Evolutionary conservation across 2,113 vertebrate genomes (phyloP).

Genomic region (Porphyrio hochstetteri): DNA sequence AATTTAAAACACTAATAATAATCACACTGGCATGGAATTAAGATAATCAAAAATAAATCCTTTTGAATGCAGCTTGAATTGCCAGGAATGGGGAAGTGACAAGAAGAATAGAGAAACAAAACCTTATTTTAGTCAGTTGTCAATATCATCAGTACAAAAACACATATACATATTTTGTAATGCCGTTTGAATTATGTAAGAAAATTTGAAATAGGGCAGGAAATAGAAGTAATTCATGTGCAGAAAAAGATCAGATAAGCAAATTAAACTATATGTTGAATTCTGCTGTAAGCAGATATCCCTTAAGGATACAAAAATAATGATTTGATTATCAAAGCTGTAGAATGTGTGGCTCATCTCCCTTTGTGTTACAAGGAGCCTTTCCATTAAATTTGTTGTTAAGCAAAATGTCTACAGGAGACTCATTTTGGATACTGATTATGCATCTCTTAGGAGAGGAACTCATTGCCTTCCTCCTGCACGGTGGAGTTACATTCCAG

Average conservation of each 20-base stretch:
- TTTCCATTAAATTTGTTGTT: constrained; percentile 62
- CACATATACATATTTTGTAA: neutral
- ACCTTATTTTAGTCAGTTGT: constrained; percentile 12
- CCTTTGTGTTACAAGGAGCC: constrained; percentile 47
- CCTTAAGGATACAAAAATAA: constrained; percentile 68
- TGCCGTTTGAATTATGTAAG: constrained; percentile 62
- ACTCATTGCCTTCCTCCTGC: neutral
- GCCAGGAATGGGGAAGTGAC: neutral
- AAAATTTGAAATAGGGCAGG: constrained; percentile 62
- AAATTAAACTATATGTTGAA: constrained; percentile 72
- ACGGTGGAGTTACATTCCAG: neutral
- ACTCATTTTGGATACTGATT: constrained; percentile 43
- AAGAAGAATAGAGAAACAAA: constrained; percentile 27
- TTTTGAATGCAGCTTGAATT: constrained; percentile 37
- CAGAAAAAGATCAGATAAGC: constrained; percentile 64
- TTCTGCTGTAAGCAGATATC: constrained; percentile 64
- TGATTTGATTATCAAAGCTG: constrained; percentile 70
- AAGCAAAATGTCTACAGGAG: constrained; percentile 40
- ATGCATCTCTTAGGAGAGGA: constrained; percentile 11
- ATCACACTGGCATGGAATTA: constrained; percentile 42
- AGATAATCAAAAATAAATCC: constrained; percentile 43
- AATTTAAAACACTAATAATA: constrained; percentile 59
- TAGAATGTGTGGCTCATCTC: constrained; percentile 42
- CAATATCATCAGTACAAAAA: constrained; percentile 42
- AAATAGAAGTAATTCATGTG: constrained; percentile 63